Percentiles rank a stretch among this genome's conserved stretches.
These are phyloP conservation scores for Anthoptus insignis DNA, from an alignment of 2,888 invertebrate genomes.

Conservation along the genomic window DNA sequence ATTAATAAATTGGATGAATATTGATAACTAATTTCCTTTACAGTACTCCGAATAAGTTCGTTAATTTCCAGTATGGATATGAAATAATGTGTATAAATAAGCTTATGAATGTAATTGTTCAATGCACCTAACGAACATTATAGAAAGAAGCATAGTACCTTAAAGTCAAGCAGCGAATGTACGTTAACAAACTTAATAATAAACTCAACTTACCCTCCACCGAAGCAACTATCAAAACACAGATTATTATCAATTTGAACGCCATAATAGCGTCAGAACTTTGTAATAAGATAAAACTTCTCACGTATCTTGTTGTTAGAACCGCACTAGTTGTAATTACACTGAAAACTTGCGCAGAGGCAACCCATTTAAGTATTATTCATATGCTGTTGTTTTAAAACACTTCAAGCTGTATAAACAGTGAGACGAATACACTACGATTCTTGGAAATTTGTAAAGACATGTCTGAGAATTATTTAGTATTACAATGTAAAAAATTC, in stretches of 20 bases:
- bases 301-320: constrained; percentile 43
- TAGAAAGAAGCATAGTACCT: too few species aligned
- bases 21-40: too few species aligned
- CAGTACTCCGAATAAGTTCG: too few species aligned
- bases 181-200: constrained; percentile 1
- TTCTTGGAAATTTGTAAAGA: constrained; percentile 51
- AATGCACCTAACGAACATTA: too few species aligned
- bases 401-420: constrained; percentile 71
- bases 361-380: constrained; percentile 67
- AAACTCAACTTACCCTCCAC: constrained; percentile 60
- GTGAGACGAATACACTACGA: constrained; percentile 61
- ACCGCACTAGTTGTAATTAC: constrained; percentile 55
- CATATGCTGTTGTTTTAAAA: constrained; percentile 60
- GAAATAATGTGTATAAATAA: too few species aligned
- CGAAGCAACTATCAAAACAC: constrained; percentile 53
- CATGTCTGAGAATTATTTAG: constrained; percentile 44
- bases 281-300: constrained; percentile 10
- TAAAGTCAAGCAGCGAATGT: too few species aligned
- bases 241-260: constrained; percentile 53
- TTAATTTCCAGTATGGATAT: too few species aligned
- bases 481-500: constrained; percentile 38
- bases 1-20: too few species aligned
- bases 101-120: too few species aligned
- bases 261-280: constrained; percentile 60
- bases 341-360: constrained; percentile 61